Conservation (phyloP, 2,113 vertebrate species). For the Pseudolaguvia tuberculata region DNA sequence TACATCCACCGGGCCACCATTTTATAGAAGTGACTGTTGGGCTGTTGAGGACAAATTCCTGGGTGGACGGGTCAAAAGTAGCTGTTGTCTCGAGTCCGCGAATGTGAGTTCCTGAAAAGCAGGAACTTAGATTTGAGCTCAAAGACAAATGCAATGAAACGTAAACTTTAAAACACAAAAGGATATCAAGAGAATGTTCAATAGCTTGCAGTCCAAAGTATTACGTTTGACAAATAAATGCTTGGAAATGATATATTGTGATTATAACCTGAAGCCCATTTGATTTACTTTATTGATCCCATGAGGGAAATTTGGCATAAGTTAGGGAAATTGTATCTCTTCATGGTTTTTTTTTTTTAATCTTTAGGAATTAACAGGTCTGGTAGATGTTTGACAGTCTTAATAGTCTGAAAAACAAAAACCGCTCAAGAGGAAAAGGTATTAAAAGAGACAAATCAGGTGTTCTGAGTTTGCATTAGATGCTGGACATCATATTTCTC, state of each 20-base stretch:
- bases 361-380: neutral
- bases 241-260: neutral
- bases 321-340: no score
- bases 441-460: neutral
- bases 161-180: neutral
- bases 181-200: neutral
- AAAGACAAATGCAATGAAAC: neutral
- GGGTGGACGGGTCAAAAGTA: conserved; percentile 85
- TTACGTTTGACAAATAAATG: neutral
- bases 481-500: neutral
- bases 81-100: conserved; percentile 93
- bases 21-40: conserved; percentile 96
- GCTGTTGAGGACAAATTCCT: conserved; percentile 93
- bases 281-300: no score
- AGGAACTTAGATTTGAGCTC: neutral
- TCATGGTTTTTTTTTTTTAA: neutral
- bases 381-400: conserved; percentile 65
- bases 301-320: no score
- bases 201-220: conserved; percentile 15
- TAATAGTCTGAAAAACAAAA: neutral
- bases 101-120: conserved; percentile 82
- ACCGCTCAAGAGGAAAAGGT: no score
- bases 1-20: conserved; percentile 98
- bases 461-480: neutral
- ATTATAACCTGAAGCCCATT: neutral